These are phyloP conservation scores for Aurelia aurita complex sp. Pacific DNA, from an alignment of 30 jellyfish, hydroid and myxozoan species.

Conservation along the genomic window DNA sequence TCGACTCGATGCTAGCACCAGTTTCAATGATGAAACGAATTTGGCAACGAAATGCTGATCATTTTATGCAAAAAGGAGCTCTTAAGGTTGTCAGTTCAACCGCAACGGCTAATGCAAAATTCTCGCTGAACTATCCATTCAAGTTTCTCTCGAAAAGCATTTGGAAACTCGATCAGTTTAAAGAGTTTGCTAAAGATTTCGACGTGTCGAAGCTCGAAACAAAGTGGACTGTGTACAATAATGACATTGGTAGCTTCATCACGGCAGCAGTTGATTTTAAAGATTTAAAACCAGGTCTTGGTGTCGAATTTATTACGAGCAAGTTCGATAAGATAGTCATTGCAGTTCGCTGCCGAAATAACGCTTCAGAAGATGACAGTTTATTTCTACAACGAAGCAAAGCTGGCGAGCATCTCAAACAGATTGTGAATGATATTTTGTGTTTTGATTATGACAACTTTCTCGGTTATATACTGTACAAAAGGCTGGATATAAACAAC, in stretches of 20 bases:
- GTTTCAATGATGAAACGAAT: constrained; percentile 11
- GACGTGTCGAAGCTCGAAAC: background rate
- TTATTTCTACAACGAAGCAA: background rate
- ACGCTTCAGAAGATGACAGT: constrained; percentile 5
- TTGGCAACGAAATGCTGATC: constrained; percentile 35
- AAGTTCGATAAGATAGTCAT: constrained; percentile 9
- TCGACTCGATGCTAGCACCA: constrained; percentile 32
- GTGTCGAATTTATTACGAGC: constrained; percentile 37
- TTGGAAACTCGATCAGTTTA: constrained; percentile 31
- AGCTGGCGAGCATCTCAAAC: constrained; percentile 25
- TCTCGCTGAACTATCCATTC: background rate
- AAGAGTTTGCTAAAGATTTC: background rate
- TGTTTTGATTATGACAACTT: constrained; percentile 42
- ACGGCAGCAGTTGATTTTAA: constrained; percentile 50
- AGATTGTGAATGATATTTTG: constrained; percentile 33
- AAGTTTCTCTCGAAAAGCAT: constrained; percentile 21
- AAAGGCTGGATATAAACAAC: constrained; percentile 15
- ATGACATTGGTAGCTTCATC: constrained; percentile 31
- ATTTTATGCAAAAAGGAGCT: constrained; percentile 27
- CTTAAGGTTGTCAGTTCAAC: constrained; percentile 24
- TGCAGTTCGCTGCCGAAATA: constrained; percentile 26
- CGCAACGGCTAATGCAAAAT: background rate
- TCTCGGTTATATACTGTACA: constrained; percentile 40
- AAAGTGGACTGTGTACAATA: constrained; percentile 26
- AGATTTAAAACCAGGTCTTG: constrained; percentile 5